These are phyloP conservation scores for Orycteropus afer DNA, from an alignment of 2,113 vertebrate species.

Conservation along the genomic window DNA sequence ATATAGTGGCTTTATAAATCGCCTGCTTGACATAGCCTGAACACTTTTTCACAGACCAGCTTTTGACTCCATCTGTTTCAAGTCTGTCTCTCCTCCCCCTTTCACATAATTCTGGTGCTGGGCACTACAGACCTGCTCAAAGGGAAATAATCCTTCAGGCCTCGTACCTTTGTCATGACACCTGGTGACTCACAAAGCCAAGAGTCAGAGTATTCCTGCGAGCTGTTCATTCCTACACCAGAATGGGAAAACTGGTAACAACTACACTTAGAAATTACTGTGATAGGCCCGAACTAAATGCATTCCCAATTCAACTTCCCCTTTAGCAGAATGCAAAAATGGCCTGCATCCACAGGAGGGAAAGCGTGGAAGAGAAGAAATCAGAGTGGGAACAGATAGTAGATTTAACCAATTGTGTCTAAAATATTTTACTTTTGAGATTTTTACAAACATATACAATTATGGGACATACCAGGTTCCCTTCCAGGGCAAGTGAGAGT, in stretches of 20 bases:
- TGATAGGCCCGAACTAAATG: background rate
- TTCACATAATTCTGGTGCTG: background rate
- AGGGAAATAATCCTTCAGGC: background rate
- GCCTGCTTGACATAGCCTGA: background rate
- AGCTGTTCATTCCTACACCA: background rate
- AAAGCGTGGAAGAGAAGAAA: background rate
- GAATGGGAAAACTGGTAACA: background rate
- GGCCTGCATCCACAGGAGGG: background rate
- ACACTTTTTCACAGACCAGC: background rate
- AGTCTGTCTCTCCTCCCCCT: background rate
- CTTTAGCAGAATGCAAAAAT: background rate
- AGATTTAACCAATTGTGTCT: background rate
- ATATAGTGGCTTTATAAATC: background rate
- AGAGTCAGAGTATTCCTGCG: rapidly evolving
- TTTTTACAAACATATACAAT: conserved; percentile 15
- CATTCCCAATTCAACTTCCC: background rate
- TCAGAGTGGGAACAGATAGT: background rate
- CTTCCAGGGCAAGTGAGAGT: background rate
- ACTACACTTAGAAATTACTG: background rate
- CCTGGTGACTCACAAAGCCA: background rate
- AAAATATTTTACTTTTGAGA: background rate
- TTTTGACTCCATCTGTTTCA: background rate
- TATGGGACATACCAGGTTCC: too few relatives aligned
- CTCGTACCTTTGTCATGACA: background rate
- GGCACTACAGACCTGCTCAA: background rate